Evolutionary conservation across 2,888 invertebrate species (phyloP).

Genomic region (Fabriciana adippe): DNA sequence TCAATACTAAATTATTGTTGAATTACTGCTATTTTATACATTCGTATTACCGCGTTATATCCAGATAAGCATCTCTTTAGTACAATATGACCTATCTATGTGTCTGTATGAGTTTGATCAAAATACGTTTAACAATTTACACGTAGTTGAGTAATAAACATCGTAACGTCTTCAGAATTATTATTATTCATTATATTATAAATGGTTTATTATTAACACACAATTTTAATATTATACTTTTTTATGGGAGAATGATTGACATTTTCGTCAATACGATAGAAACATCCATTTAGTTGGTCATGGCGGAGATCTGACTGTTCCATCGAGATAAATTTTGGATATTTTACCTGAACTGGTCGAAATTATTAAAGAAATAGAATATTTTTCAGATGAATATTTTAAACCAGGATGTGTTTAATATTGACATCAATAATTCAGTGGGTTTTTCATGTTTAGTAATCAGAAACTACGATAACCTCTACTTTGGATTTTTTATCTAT

Average conservation of each 20-base stretch:
- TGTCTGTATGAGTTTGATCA: too few relatives aligned
- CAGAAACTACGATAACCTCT: too few relatives aligned
- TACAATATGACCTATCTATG: too few relatives aligned
- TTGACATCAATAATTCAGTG: neutral
- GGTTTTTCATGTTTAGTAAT: too few relatives aligned
- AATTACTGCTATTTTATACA: neutral
- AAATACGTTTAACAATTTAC: too few relatives aligned
- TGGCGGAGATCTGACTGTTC: neutral
- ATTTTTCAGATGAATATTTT: neutral
- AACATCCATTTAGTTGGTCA: neutral
- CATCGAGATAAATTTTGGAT: neutral
- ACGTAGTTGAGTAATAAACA: too few relatives aligned
- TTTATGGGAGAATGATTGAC: neutral
- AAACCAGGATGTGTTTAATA: neutral
- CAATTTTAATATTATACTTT: neutral
- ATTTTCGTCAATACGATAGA: neutral
- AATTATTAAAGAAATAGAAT: neutral
- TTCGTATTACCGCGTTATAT: too few relatives aligned
- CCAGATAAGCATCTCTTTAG: too few relatives aligned
- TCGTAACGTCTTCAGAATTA: too few relatives aligned
- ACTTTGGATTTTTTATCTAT: too few relatives aligned
- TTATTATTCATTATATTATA: too few relatives aligned
- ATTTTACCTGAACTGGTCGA: conserved; percentile 3
- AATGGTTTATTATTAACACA: too few relatives aligned
- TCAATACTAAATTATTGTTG: neutral